A percentile compares a stretch with the other conserved stretches of the same genome.
Conservation (phyloP, 2,797 vertebrate genomes). For the Hypotaenidia okinawae region DNA sequence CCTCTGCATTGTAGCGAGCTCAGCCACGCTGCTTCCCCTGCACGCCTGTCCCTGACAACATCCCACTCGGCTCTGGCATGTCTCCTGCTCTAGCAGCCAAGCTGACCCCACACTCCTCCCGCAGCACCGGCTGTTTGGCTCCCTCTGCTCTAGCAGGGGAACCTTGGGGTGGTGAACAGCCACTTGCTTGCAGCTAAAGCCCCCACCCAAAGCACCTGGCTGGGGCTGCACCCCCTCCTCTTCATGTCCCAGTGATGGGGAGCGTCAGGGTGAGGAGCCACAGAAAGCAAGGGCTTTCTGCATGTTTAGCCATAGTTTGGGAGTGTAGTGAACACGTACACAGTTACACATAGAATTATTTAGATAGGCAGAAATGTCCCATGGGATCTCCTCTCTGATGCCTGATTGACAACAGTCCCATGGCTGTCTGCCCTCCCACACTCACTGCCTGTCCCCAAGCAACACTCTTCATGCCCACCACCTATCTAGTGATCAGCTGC, state of each 20-base stretch:
- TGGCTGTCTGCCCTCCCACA: rapidly evolving
- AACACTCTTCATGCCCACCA: rapidly evolving
- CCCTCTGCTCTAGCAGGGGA: rapidly evolving
- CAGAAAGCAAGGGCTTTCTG: not conserved
- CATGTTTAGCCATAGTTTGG: not conserved
- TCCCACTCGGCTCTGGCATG: rapidly evolving
- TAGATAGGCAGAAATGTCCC: not conserved
- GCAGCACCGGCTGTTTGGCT: rapidly evolving
- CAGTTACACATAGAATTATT: not conserved
- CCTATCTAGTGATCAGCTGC: not conserved
- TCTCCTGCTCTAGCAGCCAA: not conserved
- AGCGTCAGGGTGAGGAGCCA: rapidly evolving
- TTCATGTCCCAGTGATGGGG: not conserved
- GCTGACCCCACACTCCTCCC: not conserved
- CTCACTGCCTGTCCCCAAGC: not conserved
- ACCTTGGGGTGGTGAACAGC: not conserved
- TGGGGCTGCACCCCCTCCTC: not conserved
- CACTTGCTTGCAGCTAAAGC: not conserved
- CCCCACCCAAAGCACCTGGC: rapidly evolving
- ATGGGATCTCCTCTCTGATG: not conserved
- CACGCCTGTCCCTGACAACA: not conserved
- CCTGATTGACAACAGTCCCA: not conserved
- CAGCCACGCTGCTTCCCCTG: rapidly evolving
- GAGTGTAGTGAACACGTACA: rapidly evolving
- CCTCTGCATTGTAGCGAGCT: not conserved